Evolutionary conservation across 2,797 vertebrate genomes (phyloP), one percentile per base, ranked within the genome.

Genomic region (Poeciliopsis infans): DNA sequence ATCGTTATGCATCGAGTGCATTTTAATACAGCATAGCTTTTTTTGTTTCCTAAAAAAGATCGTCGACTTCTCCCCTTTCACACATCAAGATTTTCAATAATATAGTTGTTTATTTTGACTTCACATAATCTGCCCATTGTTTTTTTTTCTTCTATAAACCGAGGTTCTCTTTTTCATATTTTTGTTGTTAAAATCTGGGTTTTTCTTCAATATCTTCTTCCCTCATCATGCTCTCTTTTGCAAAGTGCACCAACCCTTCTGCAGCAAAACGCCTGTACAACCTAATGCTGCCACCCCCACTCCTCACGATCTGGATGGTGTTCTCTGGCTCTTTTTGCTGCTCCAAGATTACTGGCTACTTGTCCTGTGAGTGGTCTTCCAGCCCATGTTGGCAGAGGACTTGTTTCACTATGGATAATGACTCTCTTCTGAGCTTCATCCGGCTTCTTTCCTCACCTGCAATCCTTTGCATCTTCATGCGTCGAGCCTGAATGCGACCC

Each of bases 401-500:
- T 47, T 47, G 51, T 11, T 25, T 53, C 23, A 53, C 51, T 53
- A 7, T 25, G n/a, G 55, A 59, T 12, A 59, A 31, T 28, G 55
- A 59, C 55, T 28, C 25, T 28, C 55, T 23, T 28, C 25, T 5
- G 10, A 57, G 25, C n/a, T 13, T n/a, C 55, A 12, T 57, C 55
- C 5, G 55, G 33, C 5, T 33, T 13, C 7, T 13, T 51, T 4
- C 4, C 93, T 91, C 82, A 98, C 98, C 98, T 28, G 98, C 97
- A 72, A 99, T 99, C 75, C 98, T 96, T 90, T 99, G 98, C 98
- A 99, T 99, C 91, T 99, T 99, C 96, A 97, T 98, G 70, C 97
- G 97, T 2, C 98, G 95, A 0, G 98, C 98, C 84, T 99, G 98
- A 92, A 99, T 99, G 5, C 98, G 97, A 5, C 98, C 98, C 87